phyloP scores from a whole-genome alignment of 2,113 vertebrate species.

The Beaufortia kweichowensis region DNA sequence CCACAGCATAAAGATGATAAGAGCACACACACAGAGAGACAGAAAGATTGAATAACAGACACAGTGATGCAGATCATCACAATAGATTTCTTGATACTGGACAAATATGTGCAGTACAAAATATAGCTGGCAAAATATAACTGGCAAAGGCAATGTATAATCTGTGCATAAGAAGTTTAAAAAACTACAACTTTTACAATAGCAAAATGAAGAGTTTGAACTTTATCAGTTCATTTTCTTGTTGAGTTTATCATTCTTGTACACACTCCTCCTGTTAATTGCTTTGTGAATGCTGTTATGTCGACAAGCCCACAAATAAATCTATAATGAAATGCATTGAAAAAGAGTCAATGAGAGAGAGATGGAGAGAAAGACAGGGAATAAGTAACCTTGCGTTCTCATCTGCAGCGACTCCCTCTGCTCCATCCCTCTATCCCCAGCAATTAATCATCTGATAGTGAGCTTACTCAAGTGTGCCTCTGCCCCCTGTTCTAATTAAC shows the following conservation, averaged over 20 bases:
- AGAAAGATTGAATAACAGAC: neutral
- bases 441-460: slow-evolving; percentile 82
- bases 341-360: slow-evolving; percentile 30
- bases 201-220: neutral
- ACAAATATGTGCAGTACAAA: no score
- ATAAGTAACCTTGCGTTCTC: slow-evolving; percentile 73
- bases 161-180: no score
- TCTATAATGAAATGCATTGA: slow-evolving; percentile 47
- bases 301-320: slow-evolving; percentile 43
- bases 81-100: no score
- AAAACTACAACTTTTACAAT: neutral
- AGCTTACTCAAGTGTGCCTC: slow-evolving; percentile 74
- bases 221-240: neutral
- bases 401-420: slow-evolving; percentile 63
- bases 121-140: no score
- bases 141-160: no score
- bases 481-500: slow-evolving; percentile 77
- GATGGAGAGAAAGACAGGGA: slow-evolving; percentile 30
- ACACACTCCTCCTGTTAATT: slow-evolving; percentile 27
- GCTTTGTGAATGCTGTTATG: slow-evolving; percentile 37
- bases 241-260: slow-evolving; percentile 15
- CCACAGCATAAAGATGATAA: neutral
- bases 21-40: neutral
- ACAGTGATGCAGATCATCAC: neutral
- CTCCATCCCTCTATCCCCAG: slow-evolving; percentile 67